Conservation (phyloP, 2,797 vertebrate species). For the Mus minutoides region DNA sequence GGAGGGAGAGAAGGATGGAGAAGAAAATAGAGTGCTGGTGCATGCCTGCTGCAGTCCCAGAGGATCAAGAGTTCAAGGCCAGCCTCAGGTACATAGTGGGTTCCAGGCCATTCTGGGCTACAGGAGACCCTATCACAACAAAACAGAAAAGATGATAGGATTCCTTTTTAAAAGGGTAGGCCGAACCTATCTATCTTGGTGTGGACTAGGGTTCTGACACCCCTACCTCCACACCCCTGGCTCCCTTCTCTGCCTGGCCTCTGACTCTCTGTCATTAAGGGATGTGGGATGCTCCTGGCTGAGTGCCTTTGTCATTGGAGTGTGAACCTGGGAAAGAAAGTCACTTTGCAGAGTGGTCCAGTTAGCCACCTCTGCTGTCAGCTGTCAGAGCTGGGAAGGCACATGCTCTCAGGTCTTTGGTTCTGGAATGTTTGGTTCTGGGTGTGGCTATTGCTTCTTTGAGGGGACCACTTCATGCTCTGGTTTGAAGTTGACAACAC, state of each 20-base stretch:
- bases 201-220: background rate
- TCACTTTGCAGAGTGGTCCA: background rate
- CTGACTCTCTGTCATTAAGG: conserved; percentile 1
- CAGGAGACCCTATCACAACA: background rate
- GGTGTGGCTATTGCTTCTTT: background rate
- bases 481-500: conserved; percentile 65
- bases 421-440: background rate
- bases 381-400: background rate
- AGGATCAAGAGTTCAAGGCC: background rate
- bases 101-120: background rate
- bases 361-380: background rate
- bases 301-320: conserved; percentile 47
- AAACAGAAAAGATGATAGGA: background rate
- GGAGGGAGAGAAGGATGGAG: background rate
- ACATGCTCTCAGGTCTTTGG: background rate
- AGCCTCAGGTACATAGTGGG: background rate
- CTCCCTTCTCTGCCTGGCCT: background rate
- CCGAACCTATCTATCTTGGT: background rate
- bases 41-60: background rate
- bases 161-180: background rate
- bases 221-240: background rate
- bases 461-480: conserved; percentile 33
- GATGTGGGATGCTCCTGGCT: background rate
- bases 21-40: background rate
- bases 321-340: conserved; percentile 52